A percentile compares a stretch with the other conserved stretches of the same genome.
phyloP scores from a whole-genome alignment of 2,797 vertebrate genomes.

The Graptemys geographica region DNA sequence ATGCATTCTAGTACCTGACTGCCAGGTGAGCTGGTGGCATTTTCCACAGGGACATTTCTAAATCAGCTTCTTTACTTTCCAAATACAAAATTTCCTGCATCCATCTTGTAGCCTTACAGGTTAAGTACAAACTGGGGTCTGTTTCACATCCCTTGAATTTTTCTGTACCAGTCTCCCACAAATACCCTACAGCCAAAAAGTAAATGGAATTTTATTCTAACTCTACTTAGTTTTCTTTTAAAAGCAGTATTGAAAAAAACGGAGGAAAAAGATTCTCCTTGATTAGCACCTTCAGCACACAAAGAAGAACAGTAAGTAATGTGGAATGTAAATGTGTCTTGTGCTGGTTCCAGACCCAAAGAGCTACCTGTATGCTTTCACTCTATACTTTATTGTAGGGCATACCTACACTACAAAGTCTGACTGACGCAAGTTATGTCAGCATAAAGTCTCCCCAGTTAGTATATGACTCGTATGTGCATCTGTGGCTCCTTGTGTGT shows the following conservation, averaged over 20 bases:
- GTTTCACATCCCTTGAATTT: not conserved
- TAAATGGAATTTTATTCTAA: not conserved
- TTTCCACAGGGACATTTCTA: not conserved
- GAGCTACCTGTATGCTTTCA: too few relatives aligned
- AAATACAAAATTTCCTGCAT: not conserved
- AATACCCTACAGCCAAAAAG: not conserved
- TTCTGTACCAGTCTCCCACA: not conserved
- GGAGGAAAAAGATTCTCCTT: not conserved
- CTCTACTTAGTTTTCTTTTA: not conserved
- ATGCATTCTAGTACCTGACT: not conserved
- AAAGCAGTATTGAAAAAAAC: not conserved
- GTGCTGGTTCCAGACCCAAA: too few relatives aligned
- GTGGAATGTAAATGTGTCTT: too few relatives aligned
- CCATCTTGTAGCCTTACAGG: not conserved
- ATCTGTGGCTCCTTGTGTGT: too few relatives aligned
- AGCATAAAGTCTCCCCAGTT: too few relatives aligned
- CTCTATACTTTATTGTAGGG: too few relatives aligned
- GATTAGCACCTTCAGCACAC: not conserved
- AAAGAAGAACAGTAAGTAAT: not conserved
- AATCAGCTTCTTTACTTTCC: not conserved
- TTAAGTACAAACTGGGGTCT: not conserved
- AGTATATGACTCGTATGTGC: too few relatives aligned
- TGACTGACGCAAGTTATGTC: too few relatives aligned
- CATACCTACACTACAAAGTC: too few relatives aligned
- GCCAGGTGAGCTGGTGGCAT: not conserved